Evolutionary conservation across 2,888 invertebrate species (phyloP), one percentile per base, ranked within the genome.

Genomic region (Lymantria monacha): DNA sequence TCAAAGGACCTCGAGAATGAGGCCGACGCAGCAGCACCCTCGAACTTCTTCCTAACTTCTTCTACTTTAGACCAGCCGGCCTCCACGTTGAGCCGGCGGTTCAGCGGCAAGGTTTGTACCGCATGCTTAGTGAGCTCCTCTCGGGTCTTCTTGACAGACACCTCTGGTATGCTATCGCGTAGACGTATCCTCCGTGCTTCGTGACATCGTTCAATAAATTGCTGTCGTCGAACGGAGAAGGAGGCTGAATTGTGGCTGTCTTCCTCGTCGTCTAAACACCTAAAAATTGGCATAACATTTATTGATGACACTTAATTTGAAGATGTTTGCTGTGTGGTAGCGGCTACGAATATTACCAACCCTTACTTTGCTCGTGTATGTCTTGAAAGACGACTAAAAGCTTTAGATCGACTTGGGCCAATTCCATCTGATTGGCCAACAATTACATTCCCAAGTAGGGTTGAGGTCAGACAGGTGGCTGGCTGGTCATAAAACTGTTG

Each of bases 41-140:
- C 90, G 51, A 91, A 90, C 76, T 91, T 90, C 82, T 88, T 91
- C 55, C 90, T 71, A 22, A 91, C 90, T 68, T 91, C 89, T 66
- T 91, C 89, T 64, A 90, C 90, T 67, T 90, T 91, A 41, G 90
- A 89, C 90, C 90, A 91, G 68, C 89, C 85, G 46, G 86, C 85
- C 74, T 90, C 90, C 57, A 89, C 85, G 81, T 85, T 87, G 61
- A 88, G 86, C 76, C 89, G 85, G 70, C 90, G 83, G 72, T 77
- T 82, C 70, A 83, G 75, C 68, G 80, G 77, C 58, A 76, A 66
- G 63, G 73, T 79, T 75, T 83, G 87, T 66, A 82, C 71, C 86
- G 87, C 90, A 87, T 89, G 81, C 80, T 83, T 86, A 33, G 86
- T 72, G 42, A 90, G 66, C 78, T 89, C 88, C 65, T 89, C 90